Percentiles rank a stretch among this genome's conserved stretches.
Conservation (phyloP, 2,113 vertebrate genomes). For the Rhinolophus sinicus region DNA sequence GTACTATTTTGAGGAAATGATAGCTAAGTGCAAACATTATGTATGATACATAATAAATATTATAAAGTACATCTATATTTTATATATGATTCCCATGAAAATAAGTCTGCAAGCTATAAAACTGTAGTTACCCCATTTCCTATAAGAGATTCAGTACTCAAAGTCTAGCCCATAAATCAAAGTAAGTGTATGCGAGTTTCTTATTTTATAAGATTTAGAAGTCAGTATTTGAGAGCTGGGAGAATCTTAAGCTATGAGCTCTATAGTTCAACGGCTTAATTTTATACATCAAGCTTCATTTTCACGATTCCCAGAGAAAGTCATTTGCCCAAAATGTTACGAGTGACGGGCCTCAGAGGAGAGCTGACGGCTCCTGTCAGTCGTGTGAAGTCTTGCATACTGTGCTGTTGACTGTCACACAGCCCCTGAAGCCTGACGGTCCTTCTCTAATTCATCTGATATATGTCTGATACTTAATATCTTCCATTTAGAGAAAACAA, state of each 20-base stretch:
- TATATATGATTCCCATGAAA: neutral
- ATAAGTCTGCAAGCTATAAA: neutral
- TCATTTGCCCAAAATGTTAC: neutral
- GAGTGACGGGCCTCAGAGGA: neutral
- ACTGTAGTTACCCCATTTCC: neutral
- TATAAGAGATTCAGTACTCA: neutral
- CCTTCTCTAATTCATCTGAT: neutral
- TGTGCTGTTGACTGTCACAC: neutral
- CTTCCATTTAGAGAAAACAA: neutral
- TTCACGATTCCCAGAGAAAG: neutral
- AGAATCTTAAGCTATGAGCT: neutral
- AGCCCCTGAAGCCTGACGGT: neutral
- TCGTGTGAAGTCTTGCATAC: neutral
- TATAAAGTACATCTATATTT: neutral
- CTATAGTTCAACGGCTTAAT: neutral
- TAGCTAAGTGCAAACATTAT: neutral
- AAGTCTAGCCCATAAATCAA: neutral
- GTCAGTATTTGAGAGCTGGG: neutral
- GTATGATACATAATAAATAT: neutral
- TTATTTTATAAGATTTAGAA: neutral
- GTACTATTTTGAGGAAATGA: neutral
- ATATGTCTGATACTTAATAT: neutral
- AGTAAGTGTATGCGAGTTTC: neutral
- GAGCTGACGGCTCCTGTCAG: neutral
- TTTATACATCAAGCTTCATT: neutral